A percentile compares a stretch with the other conserved stretches of the same genome.
phyloP scores from a whole-genome alignment of 2,113 vertebrate species.

The Silurus meridionalis region DNA sequence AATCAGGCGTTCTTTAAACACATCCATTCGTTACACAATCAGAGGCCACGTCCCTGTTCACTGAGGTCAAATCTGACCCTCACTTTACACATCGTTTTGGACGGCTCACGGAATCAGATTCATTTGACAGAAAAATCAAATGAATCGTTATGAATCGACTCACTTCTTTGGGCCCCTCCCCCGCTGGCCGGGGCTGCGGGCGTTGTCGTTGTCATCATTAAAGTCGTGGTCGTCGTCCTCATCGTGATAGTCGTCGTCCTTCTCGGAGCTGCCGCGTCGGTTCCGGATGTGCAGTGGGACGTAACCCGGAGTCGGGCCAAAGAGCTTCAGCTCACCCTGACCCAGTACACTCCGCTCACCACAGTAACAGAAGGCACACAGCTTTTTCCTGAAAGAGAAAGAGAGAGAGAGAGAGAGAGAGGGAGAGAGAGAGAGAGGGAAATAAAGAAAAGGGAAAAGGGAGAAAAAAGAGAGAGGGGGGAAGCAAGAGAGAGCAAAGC shows the following conservation, averaged over 20 bases:
- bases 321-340: conserved; percentile 91
- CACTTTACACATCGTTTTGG: neutral
- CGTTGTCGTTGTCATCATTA: conserved; percentile 59
- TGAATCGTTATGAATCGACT: conserved; percentile 55
- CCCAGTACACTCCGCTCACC: conserved; percentile 87
- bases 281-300: conserved; percentile 79
- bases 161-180: conserved; percentile 78
- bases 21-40: conserved; percentile 33
- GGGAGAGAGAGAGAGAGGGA: neutral
- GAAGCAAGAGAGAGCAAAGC: no score
- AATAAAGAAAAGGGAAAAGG: neutral
- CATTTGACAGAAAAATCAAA: neutral
- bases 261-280: conserved; percentile 77
- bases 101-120: no score
- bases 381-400: conserved; percentile 80
- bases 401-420: conserved; percentile 17
- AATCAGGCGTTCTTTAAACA: conserved; percentile 23
- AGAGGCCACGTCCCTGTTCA: conserved; percentile 11
- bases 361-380: conserved; percentile 97
- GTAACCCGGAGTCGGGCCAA: conserved; percentile 87
- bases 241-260: conserved; percentile 76
- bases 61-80: neutral
- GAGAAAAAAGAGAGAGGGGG: neutral
- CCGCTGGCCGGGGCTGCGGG: conserved; percentile 70
- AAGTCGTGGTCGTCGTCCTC: conserved; percentile 66